phyloP scores from a whole-genome alignment of 2,888 invertebrate species.

The Trissoscelio sp. region DNA sequence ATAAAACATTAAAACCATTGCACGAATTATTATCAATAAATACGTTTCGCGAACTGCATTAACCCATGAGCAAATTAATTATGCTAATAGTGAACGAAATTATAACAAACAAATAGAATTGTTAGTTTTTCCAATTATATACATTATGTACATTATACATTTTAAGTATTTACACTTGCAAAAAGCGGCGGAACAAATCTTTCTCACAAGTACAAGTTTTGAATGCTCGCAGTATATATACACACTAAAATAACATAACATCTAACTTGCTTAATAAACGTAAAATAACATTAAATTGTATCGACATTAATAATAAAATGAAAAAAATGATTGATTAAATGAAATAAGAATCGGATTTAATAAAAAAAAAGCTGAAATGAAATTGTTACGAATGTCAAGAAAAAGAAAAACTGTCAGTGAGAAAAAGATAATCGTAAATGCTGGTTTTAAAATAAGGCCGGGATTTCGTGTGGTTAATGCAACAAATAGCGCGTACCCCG shows the following conservation, averaged over 20 bases:
- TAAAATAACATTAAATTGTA: too few relatives aligned
- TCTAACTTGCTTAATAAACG: too few relatives aligned
- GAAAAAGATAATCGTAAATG: constrained; percentile 20
- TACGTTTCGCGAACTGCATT: background rate
- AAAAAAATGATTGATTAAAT: background rate
- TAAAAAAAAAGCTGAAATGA: background rate
- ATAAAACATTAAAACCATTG: background rate
- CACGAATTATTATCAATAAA: constrained; percentile 16
- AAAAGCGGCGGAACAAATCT: too few relatives aligned
- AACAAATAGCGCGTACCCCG: constrained; percentile 22
- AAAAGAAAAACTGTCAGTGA: background rate
- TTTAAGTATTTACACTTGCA: too few relatives aligned
- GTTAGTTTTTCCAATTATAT: too few relatives aligned
- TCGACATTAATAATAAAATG: background rate
- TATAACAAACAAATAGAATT: too few relatives aligned
- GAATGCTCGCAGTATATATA: too few relatives aligned
- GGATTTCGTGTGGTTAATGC: constrained; percentile 35
- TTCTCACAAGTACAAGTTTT: too few relatives aligned
- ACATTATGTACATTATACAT: too few relatives aligned
- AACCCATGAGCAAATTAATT: background rate
- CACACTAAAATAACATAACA: too few relatives aligned
- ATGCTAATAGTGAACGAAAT: background rate
- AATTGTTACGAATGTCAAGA: background rate
- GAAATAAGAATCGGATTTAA: background rate
- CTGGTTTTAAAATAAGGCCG: constrained; percentile 9